A percentile compares a stretch with the other conserved stretches of the same genome.
Evolutionary conservation across 2,888 invertebrate species (phyloP).

Genomic region (Harpalus rufipes): DNA sequence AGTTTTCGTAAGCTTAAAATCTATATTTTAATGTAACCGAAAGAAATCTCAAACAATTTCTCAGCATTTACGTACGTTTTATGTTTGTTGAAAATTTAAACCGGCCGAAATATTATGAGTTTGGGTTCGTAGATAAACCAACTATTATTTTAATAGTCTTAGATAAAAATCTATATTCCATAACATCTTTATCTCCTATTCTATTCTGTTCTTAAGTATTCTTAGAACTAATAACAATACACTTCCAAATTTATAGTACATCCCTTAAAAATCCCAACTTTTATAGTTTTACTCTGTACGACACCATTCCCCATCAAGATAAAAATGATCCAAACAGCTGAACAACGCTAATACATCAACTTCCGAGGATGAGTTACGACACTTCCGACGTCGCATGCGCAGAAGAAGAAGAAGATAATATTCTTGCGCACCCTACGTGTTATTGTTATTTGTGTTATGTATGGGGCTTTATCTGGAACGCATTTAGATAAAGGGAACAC

Average conservation of each 20-base stretch:
- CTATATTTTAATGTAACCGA: no score
- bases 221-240: constrained; percentile 7
- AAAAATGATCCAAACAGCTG: constrained; percentile 51
- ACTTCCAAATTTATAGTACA: not conserved
- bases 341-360: constrained; percentile 56
- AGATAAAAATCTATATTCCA: not conserved
- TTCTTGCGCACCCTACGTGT: constrained; percentile 40
- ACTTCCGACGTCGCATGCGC: constrained; percentile 8
- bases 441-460: constrained; percentile 67
- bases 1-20: no score
- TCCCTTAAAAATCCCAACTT: not conserved
- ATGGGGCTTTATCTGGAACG: constrained; percentile 64
- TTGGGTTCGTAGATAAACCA: no score
- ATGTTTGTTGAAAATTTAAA: no score
- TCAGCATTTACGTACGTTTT: no score
- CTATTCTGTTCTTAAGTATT: not conserved
- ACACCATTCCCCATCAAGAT: constrained; percentile 18
- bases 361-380: constrained; percentile 42
- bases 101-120: no score
- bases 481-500: constrained; percentile 64
- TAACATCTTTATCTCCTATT: not conserved
- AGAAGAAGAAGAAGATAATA: constrained; percentile 23
- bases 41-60: no score
- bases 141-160: not conserved
- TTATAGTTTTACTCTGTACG: not conserved